Evolutionary conservation across 2,797 vertebrate genomes (phyloP).

Genomic region (Myiothlypis chrysogaster): DNA sequence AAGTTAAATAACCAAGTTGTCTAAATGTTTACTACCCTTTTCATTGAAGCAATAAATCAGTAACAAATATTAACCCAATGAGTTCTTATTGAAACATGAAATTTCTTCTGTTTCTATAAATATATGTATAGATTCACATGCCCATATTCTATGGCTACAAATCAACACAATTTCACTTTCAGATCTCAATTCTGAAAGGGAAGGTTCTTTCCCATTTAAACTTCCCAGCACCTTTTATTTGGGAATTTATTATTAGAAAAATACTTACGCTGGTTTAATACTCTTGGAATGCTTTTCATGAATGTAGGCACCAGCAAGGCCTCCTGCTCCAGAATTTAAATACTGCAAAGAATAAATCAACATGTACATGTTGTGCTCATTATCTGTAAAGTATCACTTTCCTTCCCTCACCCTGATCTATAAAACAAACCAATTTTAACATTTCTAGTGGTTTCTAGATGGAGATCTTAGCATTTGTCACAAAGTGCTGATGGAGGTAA

Average conservation of each 20-base stretch:
- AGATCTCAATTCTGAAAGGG: neutral
- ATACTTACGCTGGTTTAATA: slow-evolving; percentile 86
- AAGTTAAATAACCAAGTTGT: neutral
- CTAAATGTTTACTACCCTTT: neutral
- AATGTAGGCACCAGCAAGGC: slow-evolving; percentile 86
- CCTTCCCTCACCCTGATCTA: neutral
- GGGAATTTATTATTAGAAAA: neutral
- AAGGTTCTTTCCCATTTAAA: neutral
- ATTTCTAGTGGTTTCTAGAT: neutral
- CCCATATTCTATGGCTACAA: neutral
- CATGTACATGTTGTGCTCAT: neutral
- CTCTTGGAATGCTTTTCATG: slow-evolving; percentile 84
- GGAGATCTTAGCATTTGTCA: neutral
- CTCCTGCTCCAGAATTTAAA: slow-evolving; percentile 91
- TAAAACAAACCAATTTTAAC: neutral
- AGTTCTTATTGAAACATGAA: neutral
- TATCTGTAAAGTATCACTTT: neutral
- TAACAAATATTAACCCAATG: neutral
- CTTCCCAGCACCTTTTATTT: neutral
- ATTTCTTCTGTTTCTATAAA: neutral
- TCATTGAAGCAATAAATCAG: neutral
- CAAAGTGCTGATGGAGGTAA: neutral
- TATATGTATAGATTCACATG: neutral
- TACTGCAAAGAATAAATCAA: slow-evolving; percentile 79
- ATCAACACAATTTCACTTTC: neutral